Base-by-base conservation (phyloP, 1,140 invertebrate genomes). In the Solenopsis invicta region DNA sequence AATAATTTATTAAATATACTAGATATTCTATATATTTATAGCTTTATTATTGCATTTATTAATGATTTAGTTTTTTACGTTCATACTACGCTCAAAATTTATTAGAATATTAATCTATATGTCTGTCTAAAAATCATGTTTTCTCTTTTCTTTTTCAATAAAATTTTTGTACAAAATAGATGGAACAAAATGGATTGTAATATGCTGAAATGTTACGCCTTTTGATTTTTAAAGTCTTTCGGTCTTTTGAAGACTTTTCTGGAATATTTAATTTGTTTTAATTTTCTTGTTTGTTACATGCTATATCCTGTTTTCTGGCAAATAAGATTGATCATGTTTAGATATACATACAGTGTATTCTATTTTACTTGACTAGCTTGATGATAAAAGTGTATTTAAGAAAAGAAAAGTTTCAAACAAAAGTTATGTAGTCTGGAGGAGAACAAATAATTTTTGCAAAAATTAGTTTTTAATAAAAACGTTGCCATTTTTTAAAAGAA, bases 31-130 rank as follows among this genome's bases (percentile, higher is more conserved):
- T 41, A 41, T 41, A 41, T 41, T 41, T 41, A 4, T 41, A 41
- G 8, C 4, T 41, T 41, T 41, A 41, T 41, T 41, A 41, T 41
- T 41, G 41, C 41, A 45, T 56, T 24, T 13, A 1, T n/a, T n/a
- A n/a, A n/a, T n/a, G n/a, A n/a, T 48, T 48, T 69, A 48, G 4
- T 71, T 72, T 48, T 48, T 71, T 34, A 50, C 50, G 10, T 72
- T 52, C 41, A 48, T 2, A 21, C 41, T 67, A 50, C 8, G 45
- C 9, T 21, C 13, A 50, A 18, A 18, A 16, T 16, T 5, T 52
- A 18, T 18, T 52, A 52, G 18, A 52, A n/a, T 56, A 56, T 56
- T 56, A n/a, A 56, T 56, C n/a, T 24, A 69, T 67, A 69, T 67
- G 10, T 67, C 37, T 66, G 41, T 21, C 9, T 41, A 24, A 69